Base-by-base conservation (phyloP, 2,888 invertebrate species). In the Lepidochitona cinerea region DNA sequence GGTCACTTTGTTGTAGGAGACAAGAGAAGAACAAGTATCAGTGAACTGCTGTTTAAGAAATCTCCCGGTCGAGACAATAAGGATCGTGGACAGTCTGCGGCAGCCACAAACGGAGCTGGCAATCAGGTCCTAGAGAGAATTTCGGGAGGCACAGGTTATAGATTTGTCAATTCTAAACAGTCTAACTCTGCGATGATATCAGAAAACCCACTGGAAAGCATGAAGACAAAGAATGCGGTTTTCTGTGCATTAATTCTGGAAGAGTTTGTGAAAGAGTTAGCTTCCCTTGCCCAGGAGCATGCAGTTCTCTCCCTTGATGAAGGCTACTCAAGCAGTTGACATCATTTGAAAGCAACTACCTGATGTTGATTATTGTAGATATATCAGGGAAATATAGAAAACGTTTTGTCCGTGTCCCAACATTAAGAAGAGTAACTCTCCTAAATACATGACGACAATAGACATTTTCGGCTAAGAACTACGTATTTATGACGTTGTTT, bases 231-330 rank as follows among this genome's bases (percentile, higher is more conserved):
- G 78, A 91, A 91, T 75, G 89, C 91, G 72, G 94, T 95, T 0
- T 92, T 95, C 77, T 95, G 95, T 86, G 97, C 97, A 0, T 95
- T 99, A 6, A 92, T 99, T 65, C 92, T 98, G 76, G 97, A 97
- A 87, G 98, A 99, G 89, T 97, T 99, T 95, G 92, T 97, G 0
- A 97, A 97, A 90, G 98, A 98, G 91, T 92, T 99, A 75, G 96
- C 98, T 0, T 97, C 98, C 18, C 93, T 99, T 73, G 95, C 97
- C 78, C 96, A 97, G 90, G 98, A 99, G 90, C 98, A 99, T 90
- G 94, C 96, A 33, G 91, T 93, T 7, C 72, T 89, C 37, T 66
- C 75, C 33, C 53, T 73, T 23, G 83, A 84, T n/a, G 84, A 85
- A 33, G 85, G 81, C 18, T 82, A 80, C 68, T 65, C 70, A 37